Base-by-base conservation (phyloP, 2,113 vertebrate genomes). In the Oncorhynchus clarkii region DNA sequence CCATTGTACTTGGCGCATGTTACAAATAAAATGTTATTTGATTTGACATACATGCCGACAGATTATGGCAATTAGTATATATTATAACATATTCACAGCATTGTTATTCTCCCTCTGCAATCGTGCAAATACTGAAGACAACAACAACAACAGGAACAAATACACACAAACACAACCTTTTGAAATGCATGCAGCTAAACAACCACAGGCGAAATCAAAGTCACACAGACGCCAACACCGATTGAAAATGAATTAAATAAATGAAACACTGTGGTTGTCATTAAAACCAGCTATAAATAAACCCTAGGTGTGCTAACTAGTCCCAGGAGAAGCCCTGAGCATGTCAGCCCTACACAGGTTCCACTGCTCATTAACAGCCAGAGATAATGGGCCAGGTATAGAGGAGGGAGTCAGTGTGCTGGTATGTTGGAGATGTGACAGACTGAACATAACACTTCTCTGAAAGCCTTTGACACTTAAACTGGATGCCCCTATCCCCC, bases 251-350 rank as follows among this genome's bases (percentile, higher is more conserved):
- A 89, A 79, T 76, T 29, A 16, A 20, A 31, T 51, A 64, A 54
- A 84, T 83, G 75, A 73, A 83, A 71, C 62, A 76, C 71, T 82
- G 83, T 85, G 77, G 84, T 87, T 84, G 66, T 85, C 81, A 88
- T 89, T 90, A 89, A 86, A 90, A 87, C n/a, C 11, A 6, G 81
- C 88, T 91, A 90, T 91, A 92, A 93, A 92, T 90, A 92, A 90
- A 76, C 69, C 84, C 74, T 82, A 78, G 84, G 82, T 80, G 87
- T 70, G 27, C 83, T 90, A 91, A 91, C 89, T 87, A 87, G 87
- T 86, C 90, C 81, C 90, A 67, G 60, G 88, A 87, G 91, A 82
- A 70, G 67, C 70, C 70, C 75, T 31, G 71, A 75, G 84, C 84
- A 81, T 74, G 87, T 85, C 85, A 89, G 78, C 83, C 76, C 75